A percentile compares a stretch with the other conserved stretches of the same genome.
These are phyloP conservation scores for Triplophysa yarkandensis DNA, from an alignment of 2,797 vertebrate genomes.

Conservation along the genomic window DNA sequence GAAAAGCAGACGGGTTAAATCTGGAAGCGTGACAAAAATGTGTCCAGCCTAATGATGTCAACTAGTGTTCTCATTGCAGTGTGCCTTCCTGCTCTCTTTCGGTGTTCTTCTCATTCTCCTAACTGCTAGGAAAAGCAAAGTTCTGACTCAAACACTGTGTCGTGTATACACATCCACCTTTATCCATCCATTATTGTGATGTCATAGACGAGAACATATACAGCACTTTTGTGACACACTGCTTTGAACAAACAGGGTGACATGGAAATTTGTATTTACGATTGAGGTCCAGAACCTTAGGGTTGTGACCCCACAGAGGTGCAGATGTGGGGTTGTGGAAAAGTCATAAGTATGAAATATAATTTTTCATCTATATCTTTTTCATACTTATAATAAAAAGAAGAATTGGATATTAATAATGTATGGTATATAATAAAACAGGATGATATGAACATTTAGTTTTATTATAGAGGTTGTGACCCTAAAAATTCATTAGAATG, in stretches of 20 bases:
- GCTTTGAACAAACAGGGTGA: conserved; percentile 2
- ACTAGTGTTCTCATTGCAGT: conserved; percentile 66
- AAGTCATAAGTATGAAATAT: background rate
- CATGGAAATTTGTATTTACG: conserved; percentile 33
- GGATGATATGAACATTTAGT: too few relatives aligned
- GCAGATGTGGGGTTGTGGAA: background rate
- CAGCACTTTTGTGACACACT: conserved; percentile 1
- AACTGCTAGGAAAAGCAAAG: conserved; percentile 42
- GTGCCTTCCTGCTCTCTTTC: conserved; percentile 41
- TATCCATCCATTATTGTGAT: conserved; percentile 33
- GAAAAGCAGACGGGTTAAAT: conserved; percentile 74
- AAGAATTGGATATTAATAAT: background rate
- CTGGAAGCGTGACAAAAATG: conserved; percentile 79
- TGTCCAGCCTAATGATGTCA: conserved; percentile 78
- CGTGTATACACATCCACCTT: conserved; percentile 37
- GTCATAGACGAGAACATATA: conserved; percentile 47
- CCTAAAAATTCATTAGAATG: too few relatives aligned
- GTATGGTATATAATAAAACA: too few relatives aligned
- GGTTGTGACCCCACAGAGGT: background rate
- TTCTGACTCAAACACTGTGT: conserved; percentile 32
- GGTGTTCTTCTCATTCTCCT: conserved; percentile 35
- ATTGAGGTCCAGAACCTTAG: background rate
- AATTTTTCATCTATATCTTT: background rate
- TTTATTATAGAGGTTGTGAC: too few relatives aligned
- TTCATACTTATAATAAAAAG: background rate